A percentile compares a stretch with the other conserved stretches of the same genome.
These are phyloP conservation scores for Macheiramphus alcinus DNA, from an alignment of 2,113 vertebrate genomes.

Conservation along the genomic window DNA sequence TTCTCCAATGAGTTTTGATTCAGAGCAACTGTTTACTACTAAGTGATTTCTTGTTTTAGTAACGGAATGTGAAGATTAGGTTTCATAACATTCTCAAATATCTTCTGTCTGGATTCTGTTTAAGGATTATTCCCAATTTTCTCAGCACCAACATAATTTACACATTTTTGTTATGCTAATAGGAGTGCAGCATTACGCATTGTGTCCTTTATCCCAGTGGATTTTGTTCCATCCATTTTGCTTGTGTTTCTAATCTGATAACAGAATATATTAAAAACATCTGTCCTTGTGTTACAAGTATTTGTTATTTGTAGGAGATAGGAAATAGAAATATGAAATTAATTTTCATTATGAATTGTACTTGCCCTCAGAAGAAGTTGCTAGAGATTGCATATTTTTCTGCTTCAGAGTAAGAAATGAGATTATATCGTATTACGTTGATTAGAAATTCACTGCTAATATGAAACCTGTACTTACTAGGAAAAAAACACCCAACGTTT, in stretches of 20 bases:
- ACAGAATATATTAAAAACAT: constrained; percentile 41
- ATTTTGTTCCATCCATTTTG: constrained; percentile 21
- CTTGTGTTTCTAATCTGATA: constrained; percentile 30
- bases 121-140: background rate
- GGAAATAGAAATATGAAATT: constrained; percentile 45
- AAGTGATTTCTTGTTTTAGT: background rate
- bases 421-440: constrained; percentile 46
- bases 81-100: background rate
- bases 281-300: constrained; percentile 49
- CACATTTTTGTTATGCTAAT: constrained; percentile 17
- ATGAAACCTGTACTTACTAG: constrained; percentile 1
- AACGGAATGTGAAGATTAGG: background rate
- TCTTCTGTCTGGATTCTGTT: background rate
- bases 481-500: background rate
- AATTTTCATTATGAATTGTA: constrained; percentile 52
- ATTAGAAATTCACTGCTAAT: constrained; percentile 60
- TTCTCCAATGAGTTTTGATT: background rate
- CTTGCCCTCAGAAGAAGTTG: constrained; percentile 45
- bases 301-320: constrained; percentile 52
- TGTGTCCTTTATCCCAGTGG: background rate
- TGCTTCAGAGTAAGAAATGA: constrained; percentile 34
- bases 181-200: background rate
- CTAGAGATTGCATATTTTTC: constrained; percentile 41
- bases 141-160: background rate
- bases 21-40: background rate